Base-by-base conservation (phyloP, 2,888 invertebrate genomes). In the Epirrita christyi region DNA sequence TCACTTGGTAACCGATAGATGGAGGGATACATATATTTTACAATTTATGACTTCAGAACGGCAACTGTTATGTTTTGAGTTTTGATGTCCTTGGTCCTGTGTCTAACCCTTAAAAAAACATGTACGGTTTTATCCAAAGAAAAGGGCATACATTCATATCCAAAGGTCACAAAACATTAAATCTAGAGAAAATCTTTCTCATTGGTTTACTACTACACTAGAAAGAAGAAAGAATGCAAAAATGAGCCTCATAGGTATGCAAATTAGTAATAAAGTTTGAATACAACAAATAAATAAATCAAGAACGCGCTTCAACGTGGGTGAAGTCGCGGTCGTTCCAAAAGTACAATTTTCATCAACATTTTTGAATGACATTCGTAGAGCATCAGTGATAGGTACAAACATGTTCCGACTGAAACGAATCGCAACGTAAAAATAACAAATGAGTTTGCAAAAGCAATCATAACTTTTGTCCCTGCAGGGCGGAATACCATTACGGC, bases 1-100 rank as follows among this genome's bases (percentile, higher is more conserved):
- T 83, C 83, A 74, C 75, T 85, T 78, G 76, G 66, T 75, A 74
- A 70, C 71, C 73, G 74, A 76, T 79, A 76, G 76, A 74, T 73
- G 75, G 59, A 54, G 54, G 53, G 53, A 51, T 55, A 46, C 49
- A 59, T 61, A 61, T 51, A 59, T 70, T 74, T 74, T 71, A 71
- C 67, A 73, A 75, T 73, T 68, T 74, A 73, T 71, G 62, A 50
- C 29, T 34, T n/a, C 42, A 43, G 9, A 51, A 42, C 6, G 38
- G 36, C 13, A 13, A 27, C 15, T 14, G 36, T 38, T n/a, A 14
- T 29, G 14, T 32, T 44, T 21, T 34, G n/a, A 54, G 34, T 28
- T 27, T 46, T 43, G 13, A 32, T 14, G 14, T 14, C 11, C 21
- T 21, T 21, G 2, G 21, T n/a, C 21, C 4, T 21, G 4, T 21